These are phyloP conservation scores for Leptopilina myrica DNA, from an alignment of 2,888 invertebrate genomes.

Conservation along the genomic window DNA sequence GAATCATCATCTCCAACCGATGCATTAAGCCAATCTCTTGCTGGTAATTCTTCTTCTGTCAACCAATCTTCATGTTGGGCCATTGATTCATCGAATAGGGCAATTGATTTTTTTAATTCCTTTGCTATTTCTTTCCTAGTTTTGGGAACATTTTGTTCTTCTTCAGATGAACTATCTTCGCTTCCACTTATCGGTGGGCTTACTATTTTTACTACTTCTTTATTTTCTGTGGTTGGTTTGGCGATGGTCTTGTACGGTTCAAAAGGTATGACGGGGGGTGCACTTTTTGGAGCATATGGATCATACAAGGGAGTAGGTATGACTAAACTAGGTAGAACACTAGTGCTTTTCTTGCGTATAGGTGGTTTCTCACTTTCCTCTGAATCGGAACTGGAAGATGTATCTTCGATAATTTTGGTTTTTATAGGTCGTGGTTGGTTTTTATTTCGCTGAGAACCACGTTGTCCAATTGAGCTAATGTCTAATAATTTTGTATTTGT, in stretches of 20 bases:
- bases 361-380: no score
- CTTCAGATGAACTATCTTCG: neutral
- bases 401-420: no score
- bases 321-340: neutral
- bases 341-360: neutral
- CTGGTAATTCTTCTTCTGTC: no score
- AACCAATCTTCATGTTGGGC: neutral
- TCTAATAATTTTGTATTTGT: no score
- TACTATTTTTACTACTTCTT: neutral
- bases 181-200: neutral
- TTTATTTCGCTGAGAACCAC: no score
- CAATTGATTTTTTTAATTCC: no score
- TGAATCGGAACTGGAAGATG: no score
- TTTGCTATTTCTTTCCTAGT: no score
- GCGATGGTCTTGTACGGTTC: neutral
- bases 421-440: no score
- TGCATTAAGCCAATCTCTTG: neutral
- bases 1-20: neutral
- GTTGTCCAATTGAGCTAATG: no score
- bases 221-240: neutral
- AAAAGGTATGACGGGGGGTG: neutral
- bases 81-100: neutral
- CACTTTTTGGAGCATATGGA: neutral
- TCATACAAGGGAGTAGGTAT: neutral
- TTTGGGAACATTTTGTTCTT: neutral